Evolutionary conservation across 2,888 invertebrate species (phyloP).

Genomic region (Achlya flavicornis): DNA sequence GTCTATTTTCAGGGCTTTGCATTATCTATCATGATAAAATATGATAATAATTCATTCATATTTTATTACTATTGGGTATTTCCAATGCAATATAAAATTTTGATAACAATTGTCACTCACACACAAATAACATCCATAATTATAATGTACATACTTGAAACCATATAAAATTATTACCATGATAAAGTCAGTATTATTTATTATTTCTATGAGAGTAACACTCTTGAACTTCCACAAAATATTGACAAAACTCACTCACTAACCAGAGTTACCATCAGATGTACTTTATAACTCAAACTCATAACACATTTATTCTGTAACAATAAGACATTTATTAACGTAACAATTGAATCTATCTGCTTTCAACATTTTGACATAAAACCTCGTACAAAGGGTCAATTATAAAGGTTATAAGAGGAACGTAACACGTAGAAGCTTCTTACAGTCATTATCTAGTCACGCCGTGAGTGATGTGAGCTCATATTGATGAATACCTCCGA

Average conservation of each 20-base stretch:
- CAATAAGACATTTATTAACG: no score
- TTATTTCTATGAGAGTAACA: no score
- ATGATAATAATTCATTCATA: neutral
- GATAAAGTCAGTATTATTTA: no score
- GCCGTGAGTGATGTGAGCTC: constrained; percentile 33
- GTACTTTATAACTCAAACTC: no score
- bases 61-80: neutral
- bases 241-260: no score
- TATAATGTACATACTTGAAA: no score
- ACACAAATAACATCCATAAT: no score
- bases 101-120: neutral
- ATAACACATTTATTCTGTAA: no score
- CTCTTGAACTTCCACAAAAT: no score
- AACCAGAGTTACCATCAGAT: no score
- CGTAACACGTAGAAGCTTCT: constrained; percentile 38
- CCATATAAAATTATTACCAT: neutral
- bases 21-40: neutral
- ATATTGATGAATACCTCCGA: constrained; percentile 31
- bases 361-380: no score
- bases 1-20: neutral
- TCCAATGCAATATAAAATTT: neutral
- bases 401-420: constrained; percentile 24
- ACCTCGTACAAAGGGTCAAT: neutral
- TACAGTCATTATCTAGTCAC: constrained; percentile 55
- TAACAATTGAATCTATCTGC: no score